Evolutionary conservation across 2,797 vertebrate species (phyloP).

Genomic region (Tachyglossus aculeatus): DNA sequence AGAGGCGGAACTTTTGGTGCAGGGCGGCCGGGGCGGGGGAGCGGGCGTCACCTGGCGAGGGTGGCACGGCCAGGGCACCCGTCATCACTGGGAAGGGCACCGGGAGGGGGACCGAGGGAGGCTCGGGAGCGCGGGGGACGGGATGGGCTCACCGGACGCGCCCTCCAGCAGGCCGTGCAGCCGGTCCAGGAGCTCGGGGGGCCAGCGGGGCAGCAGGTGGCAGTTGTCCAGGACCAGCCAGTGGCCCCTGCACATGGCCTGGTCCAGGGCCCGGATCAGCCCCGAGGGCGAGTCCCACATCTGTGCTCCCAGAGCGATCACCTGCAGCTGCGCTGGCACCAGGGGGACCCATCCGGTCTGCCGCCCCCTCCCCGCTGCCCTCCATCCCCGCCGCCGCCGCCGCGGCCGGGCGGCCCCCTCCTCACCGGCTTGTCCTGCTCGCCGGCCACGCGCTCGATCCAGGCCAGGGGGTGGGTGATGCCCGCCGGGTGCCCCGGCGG

Average conservation of each 20-base stretch:
- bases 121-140: not conserved
- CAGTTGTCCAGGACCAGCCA: slow-evolving; percentile 87
- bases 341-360: slow-evolving; percentile 7
- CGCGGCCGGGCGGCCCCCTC: not conserved
- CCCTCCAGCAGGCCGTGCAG: slow-evolving; percentile 29
- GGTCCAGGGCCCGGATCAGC: slow-evolving; percentile 63
- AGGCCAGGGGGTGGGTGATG: slow-evolving; percentile 71
- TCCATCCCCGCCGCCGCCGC: not conserved
- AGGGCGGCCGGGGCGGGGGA: slow-evolving; percentile 8
- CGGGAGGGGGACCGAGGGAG: not conserved
- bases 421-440: slow-evolving; percentile 67
- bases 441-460: slow-evolving; percentile 70
- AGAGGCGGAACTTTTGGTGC: slow-evolving; percentile 78
- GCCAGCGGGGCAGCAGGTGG: slow-evolving; percentile 79
- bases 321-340: slow-evolving; percentile 51
- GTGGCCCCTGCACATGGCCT: slow-evolving; percentile 71
- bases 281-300: slow-evolving; percentile 51
- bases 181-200: slow-evolving; percentile 64
- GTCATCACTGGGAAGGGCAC: slow-evolving; percentile 6
- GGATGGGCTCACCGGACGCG: slow-evolving; percentile 7
- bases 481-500: slow-evolving; percentile 30
- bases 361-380: not conserved
- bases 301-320: slow-evolving; percentile 73
- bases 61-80: slow-evolving; percentile 10
- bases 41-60: not conserved